Base-by-base conservation (phyloP, 2,113 vertebrate genomes). In the Pseudopodoces humilis region DNA sequence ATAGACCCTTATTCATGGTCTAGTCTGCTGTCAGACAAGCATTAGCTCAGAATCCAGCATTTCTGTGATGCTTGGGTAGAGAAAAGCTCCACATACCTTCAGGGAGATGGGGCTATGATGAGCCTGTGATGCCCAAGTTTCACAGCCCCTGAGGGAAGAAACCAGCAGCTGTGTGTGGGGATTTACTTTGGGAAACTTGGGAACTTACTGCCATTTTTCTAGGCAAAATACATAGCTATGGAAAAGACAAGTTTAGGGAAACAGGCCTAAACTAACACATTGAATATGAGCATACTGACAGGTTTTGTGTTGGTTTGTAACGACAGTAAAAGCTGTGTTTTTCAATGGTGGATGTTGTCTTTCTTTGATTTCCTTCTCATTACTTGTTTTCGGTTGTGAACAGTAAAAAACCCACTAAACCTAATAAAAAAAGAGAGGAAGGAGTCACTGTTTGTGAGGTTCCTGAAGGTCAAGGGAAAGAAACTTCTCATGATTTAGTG, bases 91-190 rank as follows among this genome's bases (percentile, higher is more conserved):
- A 12, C 17, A 2, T 7, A 24, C 37, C 22, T 56, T 24, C 28
- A 23, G 56, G 44, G 17, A 16, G 1, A 27, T 28, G 31, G 15
- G 31, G 49, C 31, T 75, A 16, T 63, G 59, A 13, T 37, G n/a
- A 27, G 56, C 4, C 43, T 37, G 22, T 59, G 33, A 10, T 65
- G 55, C n/a, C 46, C 22, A 11, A 44, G 17, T 41, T 92, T 8
- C 20, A n/a, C 25, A 77, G 44, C 22, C 28, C 1, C 0, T 3
- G 16, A 37, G 19, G 46, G 69, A 60, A 58, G 49, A 93, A 85
- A 67, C 14, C 19, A 24, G 3, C 7, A n/a, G 10, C 3, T 35
- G 14, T 46, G 8, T 0, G 0, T 2, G 33, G 5, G 8, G 7
- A 21, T 68, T 88, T 77, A 14, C 28, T 83, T 31, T 2, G 1